A percentile compares a stretch with the other conserved stretches of the same genome.
phyloP scores from a whole-genome alignment of 2,113 vertebrate genomes.

The Malurus cyaneus region DNA sequence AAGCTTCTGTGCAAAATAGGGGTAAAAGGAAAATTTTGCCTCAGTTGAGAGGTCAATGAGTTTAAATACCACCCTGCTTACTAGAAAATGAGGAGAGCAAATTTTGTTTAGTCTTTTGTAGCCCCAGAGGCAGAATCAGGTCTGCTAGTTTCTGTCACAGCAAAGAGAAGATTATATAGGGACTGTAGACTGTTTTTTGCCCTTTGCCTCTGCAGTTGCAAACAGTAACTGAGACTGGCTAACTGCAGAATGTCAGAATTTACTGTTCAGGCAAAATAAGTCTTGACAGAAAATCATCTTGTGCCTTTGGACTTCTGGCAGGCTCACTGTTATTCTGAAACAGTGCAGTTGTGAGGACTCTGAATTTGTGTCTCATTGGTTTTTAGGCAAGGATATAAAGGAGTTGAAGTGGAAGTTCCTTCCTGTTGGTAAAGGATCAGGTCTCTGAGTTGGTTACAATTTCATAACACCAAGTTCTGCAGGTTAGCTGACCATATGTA shows the following conservation, averaged over 20 bases:
- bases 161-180: neutral
- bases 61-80: neutral
- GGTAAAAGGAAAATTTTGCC: neutral
- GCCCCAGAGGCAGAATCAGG: neutral
- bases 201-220: neutral
- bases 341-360: neutral
- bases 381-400: neutral
- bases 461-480: neutral
- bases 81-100: neutral
- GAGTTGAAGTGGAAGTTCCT: neutral
- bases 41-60: neutral
- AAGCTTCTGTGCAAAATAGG: rapidly evolving
- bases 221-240: neutral
- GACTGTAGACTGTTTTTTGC: neutral
- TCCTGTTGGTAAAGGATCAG: neutral
- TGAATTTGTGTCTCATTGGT: neutral
- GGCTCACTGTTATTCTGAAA: neutral
- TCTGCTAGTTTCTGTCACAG: neutral
- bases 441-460: rapidly evolving
- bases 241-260: neutral
- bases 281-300: neutral
- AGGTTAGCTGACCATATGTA: neutral
- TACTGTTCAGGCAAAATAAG: neutral
- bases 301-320: neutral
- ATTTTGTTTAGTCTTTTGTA: neutral